Base-by-base conservation (phyloP, 2,888 invertebrate species). In the Vanessa cardui region DNA sequence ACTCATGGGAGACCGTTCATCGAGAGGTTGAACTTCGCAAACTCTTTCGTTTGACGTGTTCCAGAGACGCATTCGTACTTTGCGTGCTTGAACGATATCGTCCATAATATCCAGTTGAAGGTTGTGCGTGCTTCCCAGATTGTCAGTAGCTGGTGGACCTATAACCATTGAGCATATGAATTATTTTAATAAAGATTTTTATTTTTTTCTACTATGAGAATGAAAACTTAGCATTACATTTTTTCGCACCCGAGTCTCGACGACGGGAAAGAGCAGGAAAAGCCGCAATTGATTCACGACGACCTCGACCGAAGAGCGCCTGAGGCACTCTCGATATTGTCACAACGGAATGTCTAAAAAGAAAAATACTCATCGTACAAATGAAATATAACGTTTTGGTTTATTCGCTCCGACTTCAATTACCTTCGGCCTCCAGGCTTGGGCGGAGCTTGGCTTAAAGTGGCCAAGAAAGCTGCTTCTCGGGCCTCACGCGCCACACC, bases 91-190 rank as follows among this genome's bases (percentile, higher is more conserved):
- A 16, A 97, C 96, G 71, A 97, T 97, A 80, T 97, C 97, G 78
- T 97, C 97, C 97, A 97, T 97, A 74, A 97, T 97, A 81, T 97
- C 97, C 77, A 97, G 88, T 82, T 97, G 96, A 8, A 97, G 92
- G 81, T 97, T 97, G 84, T 97, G 97, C 52, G 96, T 95, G 85
- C 97, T 97, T 64, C 97, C 96, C 52, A 95, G 92, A 0, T 88
- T 85, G 78, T 96, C 96, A 61, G 96, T 95, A 52, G 96, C 95
- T 59, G 96, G 95, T 61, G 96, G 95, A 74, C 96, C 96, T 80
- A 89, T 62, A 76, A 76, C 68, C 21, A 33, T 31, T 44, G 44
- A 39, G 58, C 12, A 54, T 63, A 39, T 26, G 45, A 46, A 33
- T 20, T 45, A 33, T 58, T 58, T 20, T 50, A 18, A 49, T 1